Base-by-base conservation (phyloP, 2,113 vertebrate genomes). In the Silurus asotus region DNA sequence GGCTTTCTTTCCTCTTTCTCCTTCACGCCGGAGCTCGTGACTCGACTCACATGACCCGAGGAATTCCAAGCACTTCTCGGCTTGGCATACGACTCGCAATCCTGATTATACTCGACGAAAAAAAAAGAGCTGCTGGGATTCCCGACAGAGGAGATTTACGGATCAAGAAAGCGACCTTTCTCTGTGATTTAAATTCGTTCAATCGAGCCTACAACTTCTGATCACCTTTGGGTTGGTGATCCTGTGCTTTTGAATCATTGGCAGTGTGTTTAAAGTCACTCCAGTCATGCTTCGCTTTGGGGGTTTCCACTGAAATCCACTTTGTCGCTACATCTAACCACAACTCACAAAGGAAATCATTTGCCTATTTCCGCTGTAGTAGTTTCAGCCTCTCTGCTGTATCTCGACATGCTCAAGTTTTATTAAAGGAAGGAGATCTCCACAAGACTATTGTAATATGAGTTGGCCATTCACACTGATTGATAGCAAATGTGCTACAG, bases 31-130 rank as follows among this genome's bases (percentile, higher is more conserved):
- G 25, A 61, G 78, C 92, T 67, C 92, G 92, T 95, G 94, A 95
- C 92, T 93, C 83, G 84, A 90, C 93, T 87, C 94, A 89, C 94
- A 94, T 95, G 94, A 95, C 93, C 93, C 1, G 83, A 91, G 91
- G 94, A 95, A 94, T 93, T 91, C 64, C 15, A 13, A 25, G 82
- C 64, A 64, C 10, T 37, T 37, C 55, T 58, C 23, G 62, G 55
- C 28, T 6, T 23, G 69, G 0, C 20, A 64, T 17, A 53, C 19
- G 10, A 65, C 45, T 45, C 78, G 53, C 1, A 59, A 37, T 13
- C 11, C 4, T 51, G 0, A n/a, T 59, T 69, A n/a, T 67, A 1
- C 25, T 45, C 15, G 37, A 37, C 37, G 37, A 37, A 37, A 37
- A 37, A 37, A 14, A 45, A 61, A 49, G 2, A 13, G 56, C 56